These are phyloP conservation scores for Chloebia gouldiae DNA, from an alignment of 2,113 vertebrate genomes.

Conservation along the genomic window DNA sequence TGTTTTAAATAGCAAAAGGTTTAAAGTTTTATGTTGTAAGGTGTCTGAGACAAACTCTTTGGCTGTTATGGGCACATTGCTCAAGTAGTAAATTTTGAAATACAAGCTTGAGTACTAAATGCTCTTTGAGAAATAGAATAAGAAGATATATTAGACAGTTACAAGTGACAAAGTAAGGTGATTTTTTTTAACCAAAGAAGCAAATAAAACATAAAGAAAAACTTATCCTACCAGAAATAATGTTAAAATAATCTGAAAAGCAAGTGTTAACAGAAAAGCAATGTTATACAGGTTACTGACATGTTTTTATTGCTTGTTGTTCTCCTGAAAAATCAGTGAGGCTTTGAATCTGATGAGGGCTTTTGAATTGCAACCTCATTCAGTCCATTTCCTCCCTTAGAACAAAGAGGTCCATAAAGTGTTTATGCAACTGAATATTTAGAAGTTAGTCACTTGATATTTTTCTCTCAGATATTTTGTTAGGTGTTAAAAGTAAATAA, in stretches of 20 bases:
- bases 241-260: neutral
- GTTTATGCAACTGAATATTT: neutral
- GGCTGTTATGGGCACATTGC: neutral
- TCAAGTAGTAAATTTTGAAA: neutral
- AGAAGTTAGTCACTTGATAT: neutral
- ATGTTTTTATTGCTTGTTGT: neutral
- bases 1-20: neutral
- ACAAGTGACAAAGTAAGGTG: neutral
- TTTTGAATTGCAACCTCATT: constrained; percentile 9
- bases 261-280: neutral
- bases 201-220: neutral
- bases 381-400: neutral
- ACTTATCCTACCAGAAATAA: neutral
- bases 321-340: neutral
- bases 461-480: neutral
- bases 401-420: neutral
- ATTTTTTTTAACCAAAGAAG: neutral
- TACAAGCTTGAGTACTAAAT: neutral
- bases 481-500: neutral
- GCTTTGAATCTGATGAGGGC: neutral
- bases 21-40: neutral
- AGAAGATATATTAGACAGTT: neutral
- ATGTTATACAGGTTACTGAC: neutral
- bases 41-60: neutral
- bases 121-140: neutral